Evolutionary conservation across 2,113 vertebrate genomes (phyloP).

Genomic region (Colius striatus): DNA sequence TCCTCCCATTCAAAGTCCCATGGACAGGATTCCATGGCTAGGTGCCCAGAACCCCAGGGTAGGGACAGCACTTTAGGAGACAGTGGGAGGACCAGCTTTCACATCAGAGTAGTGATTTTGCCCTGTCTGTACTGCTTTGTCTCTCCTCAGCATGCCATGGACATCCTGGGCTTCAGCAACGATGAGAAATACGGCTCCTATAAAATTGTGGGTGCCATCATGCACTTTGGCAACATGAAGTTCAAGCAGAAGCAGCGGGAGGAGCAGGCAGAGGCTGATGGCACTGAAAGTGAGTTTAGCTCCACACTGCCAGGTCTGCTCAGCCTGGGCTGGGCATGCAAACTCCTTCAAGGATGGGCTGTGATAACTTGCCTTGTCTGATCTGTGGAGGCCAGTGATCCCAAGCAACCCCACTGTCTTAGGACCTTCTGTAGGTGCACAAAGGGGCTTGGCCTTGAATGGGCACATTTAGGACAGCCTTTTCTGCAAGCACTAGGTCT

Average conservation of each 20-base stretch:
- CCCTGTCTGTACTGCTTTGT: not conserved
- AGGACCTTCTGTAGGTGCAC: not conserved
- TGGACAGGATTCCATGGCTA: not conserved
- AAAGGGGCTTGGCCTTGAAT: not conserved
- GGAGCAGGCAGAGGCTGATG: conserved; percentile 91
- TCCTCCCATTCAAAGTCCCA: not conserved
- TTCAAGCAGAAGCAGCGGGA: conserved; percentile 95
- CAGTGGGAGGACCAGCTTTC: fast-evolving
- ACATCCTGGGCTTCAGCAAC: conserved; percentile 89
- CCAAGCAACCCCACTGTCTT: not conserved
- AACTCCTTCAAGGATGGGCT: not conserved
- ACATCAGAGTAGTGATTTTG: not conserved
- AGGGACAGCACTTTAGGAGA: not conserved
- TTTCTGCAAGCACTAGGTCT: not conserved
- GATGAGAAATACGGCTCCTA: conserved; percentile 93
- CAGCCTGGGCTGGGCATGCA: not conserved
- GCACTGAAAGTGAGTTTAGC: conserved; percentile 89
- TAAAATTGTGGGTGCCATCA: conserved; percentile 93
- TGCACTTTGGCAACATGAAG: conserved; percentile 98
- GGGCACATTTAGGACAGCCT: not conserved
- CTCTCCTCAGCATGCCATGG: conserved; percentile 88
- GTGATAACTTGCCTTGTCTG: not conserved
- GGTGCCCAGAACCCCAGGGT: not conserved
- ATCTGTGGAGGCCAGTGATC: not conserved
- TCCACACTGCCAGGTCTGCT: not conserved